These are phyloP conservation scores for Tetanocera ferruginea DNA, from an alignment of 2,888 invertebrate genomes.

Conservation along the genomic window DNA sequence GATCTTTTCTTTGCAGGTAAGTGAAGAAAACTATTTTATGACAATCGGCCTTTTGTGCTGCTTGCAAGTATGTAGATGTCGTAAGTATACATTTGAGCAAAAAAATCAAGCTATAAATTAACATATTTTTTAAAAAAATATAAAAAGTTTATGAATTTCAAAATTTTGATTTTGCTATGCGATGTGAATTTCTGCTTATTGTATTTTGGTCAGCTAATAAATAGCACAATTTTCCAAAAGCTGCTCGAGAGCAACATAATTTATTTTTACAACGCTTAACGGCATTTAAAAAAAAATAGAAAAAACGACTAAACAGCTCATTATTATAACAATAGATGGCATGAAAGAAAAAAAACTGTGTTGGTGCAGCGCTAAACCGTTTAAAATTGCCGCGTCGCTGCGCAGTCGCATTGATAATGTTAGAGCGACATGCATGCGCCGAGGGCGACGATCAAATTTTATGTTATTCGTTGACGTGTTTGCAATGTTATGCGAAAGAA, in stretches of 20 bases:
- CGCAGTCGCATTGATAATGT: constrained; percentile 3
- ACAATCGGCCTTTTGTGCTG: neutral
- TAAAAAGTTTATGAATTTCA: neutral
- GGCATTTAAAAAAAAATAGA: neutral
- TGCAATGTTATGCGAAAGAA: constrained; percentile 14
- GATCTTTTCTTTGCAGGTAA: constrained; percentile 27
- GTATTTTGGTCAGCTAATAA: constrained; percentile 13
- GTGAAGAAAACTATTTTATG: neutral
- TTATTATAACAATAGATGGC: constrained; percentile 1
- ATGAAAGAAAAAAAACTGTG: no score
- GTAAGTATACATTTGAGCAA: neutral
- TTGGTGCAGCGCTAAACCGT: neutral
- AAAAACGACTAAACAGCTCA: neutral
- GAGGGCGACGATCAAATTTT: constrained; percentile 28
- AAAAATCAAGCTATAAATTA: neutral
- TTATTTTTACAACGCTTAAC: constrained; percentile 4
- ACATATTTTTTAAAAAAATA: neutral
- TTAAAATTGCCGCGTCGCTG: neutral
- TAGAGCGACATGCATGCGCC: constrained; percentile 16
- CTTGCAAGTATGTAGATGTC: neutral
- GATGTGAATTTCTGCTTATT: neutral
- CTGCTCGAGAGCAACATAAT: neutral
- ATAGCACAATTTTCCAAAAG: constrained; percentile 2
- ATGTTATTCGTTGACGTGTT: constrained; percentile 29
- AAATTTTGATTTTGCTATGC: neutral